Evolutionary conservation across 2,888 invertebrate genomes (phyloP).

Genomic region (Sinhomidia bicolor): DNA sequence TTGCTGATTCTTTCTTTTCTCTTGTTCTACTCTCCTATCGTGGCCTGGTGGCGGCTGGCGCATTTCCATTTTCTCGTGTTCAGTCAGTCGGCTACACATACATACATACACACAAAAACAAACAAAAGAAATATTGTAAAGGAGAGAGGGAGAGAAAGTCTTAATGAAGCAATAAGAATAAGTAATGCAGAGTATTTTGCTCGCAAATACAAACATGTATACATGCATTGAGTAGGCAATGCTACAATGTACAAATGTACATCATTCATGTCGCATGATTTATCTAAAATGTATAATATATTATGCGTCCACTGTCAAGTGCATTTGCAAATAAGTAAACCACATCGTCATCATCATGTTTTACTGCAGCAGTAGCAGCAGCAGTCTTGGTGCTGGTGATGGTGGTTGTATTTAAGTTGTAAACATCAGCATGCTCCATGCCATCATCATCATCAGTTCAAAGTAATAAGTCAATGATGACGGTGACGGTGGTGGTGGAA

Average conservation of each 20-base stretch:
- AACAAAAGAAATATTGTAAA: background rate
- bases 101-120: constrained; percentile 20
- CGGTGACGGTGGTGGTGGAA: background rate
- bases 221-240: background rate
- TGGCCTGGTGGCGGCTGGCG: constrained; percentile 36
- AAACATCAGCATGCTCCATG: background rate
- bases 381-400: background rate
- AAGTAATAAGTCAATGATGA: background rate
- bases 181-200: background rate
- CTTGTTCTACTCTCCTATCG: background rate
- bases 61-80: constrained; percentile 26
- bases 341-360: background rate
- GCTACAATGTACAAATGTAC: no score
- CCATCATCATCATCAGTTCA: background rate
- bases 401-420: background rate
- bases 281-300: no score
- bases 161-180: constrained; percentile 40
- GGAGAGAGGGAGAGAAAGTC: background rate
- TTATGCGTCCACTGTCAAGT: constrained; percentile 20
- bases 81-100: background rate
- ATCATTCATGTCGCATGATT: no score
- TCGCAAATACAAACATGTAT: background rate
- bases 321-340: constrained; percentile 6
- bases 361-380: background rate
- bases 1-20: background rate